Percentiles rank a stretch among this genome's conserved stretches.
Evolutionary conservation across 30 jellyfish, hydroid and myxozoan genomes (phyloP).

Genomic region (Aurelia sp.): DNA sequence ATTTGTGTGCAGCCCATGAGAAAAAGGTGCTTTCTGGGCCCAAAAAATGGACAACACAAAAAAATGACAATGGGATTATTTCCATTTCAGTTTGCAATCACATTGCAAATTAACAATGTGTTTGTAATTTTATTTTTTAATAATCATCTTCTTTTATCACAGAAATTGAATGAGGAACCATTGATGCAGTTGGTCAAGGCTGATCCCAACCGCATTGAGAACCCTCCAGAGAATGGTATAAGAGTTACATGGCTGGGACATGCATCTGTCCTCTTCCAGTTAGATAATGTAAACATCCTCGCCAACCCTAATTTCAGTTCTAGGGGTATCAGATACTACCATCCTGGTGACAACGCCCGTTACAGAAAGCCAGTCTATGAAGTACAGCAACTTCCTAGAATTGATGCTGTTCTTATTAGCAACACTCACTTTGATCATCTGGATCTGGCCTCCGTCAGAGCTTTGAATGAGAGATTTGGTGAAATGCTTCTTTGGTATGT

Average conservation of each 20-base stretch:
- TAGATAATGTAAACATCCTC: constrained; percentile 89
- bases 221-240: constrained; percentile 98
- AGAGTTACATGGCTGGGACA: constrained; percentile 98
- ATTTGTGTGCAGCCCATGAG: too few species aligned
- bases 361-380: constrained; percentile 89
- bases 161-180: constrained; percentile 97
- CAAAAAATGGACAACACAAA: too few species aligned
- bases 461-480: constrained; percentile 88
- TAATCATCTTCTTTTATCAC: not conserved
- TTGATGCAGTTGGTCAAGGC: constrained; percentile 90
- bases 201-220: constrained; percentile 92
- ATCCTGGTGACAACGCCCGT: constrained; percentile 90
- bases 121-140: not conserved
- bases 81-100: too few species aligned
- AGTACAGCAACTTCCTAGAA: constrained; percentile 92
- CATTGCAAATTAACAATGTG: too few species aligned
- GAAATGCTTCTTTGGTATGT: constrained; percentile 97
- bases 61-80: too few species aligned
- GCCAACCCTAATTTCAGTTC: constrained; percentile 94
- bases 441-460: constrained; percentile 89
- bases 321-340: constrained; percentile 90
- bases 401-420: constrained; percentile 92
- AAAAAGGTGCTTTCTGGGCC: too few species aligned
- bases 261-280: constrained; percentile 88
- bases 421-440: constrained; percentile 93